A percentile compares a stretch with the other conserved stretches of the same genome.
These are phyloP conservation scores for Herminia tarsipennalis DNA, from an alignment of 2,888 invertebrate species.

Conservation along the genomic window DNA sequence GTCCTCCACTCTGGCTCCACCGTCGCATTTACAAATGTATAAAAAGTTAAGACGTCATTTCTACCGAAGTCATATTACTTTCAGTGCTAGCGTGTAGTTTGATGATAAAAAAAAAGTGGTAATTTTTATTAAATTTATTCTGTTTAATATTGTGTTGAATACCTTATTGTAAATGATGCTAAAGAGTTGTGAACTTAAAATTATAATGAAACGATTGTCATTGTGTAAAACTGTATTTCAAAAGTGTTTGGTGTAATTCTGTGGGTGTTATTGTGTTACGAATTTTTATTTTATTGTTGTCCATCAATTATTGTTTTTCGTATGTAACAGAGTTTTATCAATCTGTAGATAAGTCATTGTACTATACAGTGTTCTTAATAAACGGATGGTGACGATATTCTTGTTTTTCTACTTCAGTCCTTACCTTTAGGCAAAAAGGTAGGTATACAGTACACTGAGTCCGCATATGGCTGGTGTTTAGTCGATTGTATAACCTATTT, in stretches of 20 bases:
- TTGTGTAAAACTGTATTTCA: constrained; percentile 13
- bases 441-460: no score
- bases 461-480: no score
- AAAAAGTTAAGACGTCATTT: no score
- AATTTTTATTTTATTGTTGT: constrained; percentile 80
- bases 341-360: constrained; percentile 75
- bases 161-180: constrained; percentile 10
- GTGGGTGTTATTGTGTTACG: constrained; percentile 55
- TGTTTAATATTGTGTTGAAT: no score
- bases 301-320: constrained; percentile 78
- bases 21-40: no score
- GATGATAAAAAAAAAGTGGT: no score
- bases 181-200: constrained; percentile 16
- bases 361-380: constrained; percentile 79
- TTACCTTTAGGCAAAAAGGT: no score
- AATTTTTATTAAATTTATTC: no score
- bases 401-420: constrained; percentile 44
- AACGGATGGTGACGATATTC: constrained; percentile 71
- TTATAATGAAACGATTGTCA: constrained; percentile 9
- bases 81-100: no score
- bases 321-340: constrained; percentile 81
- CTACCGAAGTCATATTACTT: no score
- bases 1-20: no score
- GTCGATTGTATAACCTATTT: no score
- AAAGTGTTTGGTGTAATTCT: constrained; percentile 25